phyloP scores from a whole-genome alignment of 2,113 vertebrate species.

The Gadus macrocephalus region DNA sequence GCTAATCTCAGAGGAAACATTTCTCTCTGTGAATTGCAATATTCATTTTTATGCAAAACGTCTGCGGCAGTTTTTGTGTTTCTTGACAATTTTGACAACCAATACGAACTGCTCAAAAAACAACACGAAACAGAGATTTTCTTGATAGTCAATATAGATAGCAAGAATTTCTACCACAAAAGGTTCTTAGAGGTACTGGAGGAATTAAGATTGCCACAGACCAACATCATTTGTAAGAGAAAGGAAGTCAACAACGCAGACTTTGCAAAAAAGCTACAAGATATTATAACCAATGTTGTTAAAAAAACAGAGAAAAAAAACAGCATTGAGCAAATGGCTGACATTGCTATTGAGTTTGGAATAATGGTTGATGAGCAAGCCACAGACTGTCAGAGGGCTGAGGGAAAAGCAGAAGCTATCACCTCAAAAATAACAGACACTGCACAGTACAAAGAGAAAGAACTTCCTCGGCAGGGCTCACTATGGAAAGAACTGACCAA shows the following conservation, averaged over 20 bases:
- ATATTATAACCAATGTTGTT: conserved; percentile 22
- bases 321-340: conserved; percentile 40
- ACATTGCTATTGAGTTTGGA: conserved; percentile 40
- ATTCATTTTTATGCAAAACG: conserved; percentile 67
- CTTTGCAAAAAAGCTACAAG: conserved; percentile 42
- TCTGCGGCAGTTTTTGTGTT: conserved; percentile 76
- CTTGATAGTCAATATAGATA: conserved; percentile 49
- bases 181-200: conserved; percentile 12
- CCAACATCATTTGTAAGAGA: conserved; percentile 47
- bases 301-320: conserved; percentile 12
- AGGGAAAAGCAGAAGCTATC: conserved; percentile 44
- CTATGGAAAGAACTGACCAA: conserved; percentile 58
- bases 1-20: conserved; percentile 71
- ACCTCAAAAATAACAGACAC: conserved; percentile 36
- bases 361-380: conserved; percentile 61
- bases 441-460: conserved; percentile 46
- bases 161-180: background rate
- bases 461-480: conserved; percentile 55
- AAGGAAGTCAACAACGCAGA: background rate
- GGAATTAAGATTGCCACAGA: conserved; percentile 33
- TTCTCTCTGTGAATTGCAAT: conserved; percentile 59
- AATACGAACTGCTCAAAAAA: conserved; percentile 51
- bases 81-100: conserved; percentile 54
- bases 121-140: conserved; percentile 42
- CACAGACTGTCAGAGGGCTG: conserved; percentile 44